These are phyloP conservation scores for Gadus chalcogrammus DNA, from an alignment of 2,113 vertebrate species.

Conservation along the genomic window DNA sequence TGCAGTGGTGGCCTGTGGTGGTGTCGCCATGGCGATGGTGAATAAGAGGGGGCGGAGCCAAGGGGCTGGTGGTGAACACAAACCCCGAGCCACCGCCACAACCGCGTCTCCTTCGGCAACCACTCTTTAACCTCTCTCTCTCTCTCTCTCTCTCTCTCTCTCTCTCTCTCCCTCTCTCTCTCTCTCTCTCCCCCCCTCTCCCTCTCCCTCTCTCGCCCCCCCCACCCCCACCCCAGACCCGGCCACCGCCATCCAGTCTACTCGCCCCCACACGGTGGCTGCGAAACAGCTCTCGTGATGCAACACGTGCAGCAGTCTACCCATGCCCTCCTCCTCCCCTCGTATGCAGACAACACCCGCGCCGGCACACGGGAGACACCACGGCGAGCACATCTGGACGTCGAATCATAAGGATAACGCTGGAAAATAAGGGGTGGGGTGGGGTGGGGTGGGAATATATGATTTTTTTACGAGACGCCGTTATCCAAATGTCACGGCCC, in stretches of 20 bases:
- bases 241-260: slow-evolving; percentile 43
- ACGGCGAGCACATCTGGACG: slow-evolving; percentile 58
- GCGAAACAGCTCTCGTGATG: slow-evolving; percentile 46
- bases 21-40: slow-evolving; percentile 71
- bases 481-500: slow-evolving; percentile 25
- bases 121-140: slow-evolving; percentile 34
- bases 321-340: slow-evolving; percentile 48
- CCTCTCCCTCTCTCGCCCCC: not conserved
- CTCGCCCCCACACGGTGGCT: slow-evolving; percentile 42
- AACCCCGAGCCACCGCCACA: slow-evolving; percentile 16
- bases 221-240: not conserved
- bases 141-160: not conserved
- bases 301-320: slow-evolving; percentile 35
- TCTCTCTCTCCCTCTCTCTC: too few species aligned
- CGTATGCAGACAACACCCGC: slow-evolving; percentile 9
- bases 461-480: slow-evolving; percentile 42
- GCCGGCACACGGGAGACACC: slow-evolving; percentile 44
- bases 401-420: slow-evolving; percentile 47
- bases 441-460: slow-evolving; percentile 39
- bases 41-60: slow-evolving; percentile 75
- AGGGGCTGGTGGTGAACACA: slow-evolving; percentile 56
- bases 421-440: slow-evolving; percentile 26
- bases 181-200: too few species aligned
- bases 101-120: slow-evolving; percentile 21
- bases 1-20: slow-evolving; percentile 85